These are phyloP conservation scores for Atrichornis clamosus DNA, from an alignment of 2,113 vertebrate genomes.

Conservation along the genomic window DNA sequence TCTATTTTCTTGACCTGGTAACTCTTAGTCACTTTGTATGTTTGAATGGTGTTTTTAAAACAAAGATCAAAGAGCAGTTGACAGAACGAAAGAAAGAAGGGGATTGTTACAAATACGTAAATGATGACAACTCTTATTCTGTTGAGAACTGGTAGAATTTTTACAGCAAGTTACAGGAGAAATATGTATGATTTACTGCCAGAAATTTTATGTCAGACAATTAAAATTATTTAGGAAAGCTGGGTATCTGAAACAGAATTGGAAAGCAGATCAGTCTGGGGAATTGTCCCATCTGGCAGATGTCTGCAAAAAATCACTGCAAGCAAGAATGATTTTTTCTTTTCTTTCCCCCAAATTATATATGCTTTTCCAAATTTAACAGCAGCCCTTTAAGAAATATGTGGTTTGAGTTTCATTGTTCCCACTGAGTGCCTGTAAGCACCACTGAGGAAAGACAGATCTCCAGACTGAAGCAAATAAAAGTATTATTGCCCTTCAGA, in stretches of 20 bases:
- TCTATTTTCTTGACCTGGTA: background rate
- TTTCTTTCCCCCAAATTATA: background rate
- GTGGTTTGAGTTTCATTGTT: background rate
- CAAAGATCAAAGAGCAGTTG: background rate
- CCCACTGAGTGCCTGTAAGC: background rate
- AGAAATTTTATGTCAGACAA: conserved; percentile 37
- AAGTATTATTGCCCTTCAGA: background rate
- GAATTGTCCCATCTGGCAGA: conserved; percentile 48
- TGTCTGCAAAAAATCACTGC: conserved; percentile 35
- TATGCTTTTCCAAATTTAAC: conserved; percentile 16
- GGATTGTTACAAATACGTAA: background rate
- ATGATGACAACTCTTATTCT: background rate
- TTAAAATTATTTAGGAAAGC: conserved; percentile 47
- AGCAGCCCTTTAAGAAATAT: background rate
- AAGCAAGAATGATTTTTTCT: background rate
- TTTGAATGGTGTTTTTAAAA: background rate
- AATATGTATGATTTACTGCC: background rate
- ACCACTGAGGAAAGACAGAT: background rate
- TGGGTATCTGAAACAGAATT: background rate
- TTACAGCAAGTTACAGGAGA: background rate
- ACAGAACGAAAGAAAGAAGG: background rate
- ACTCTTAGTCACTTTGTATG: background rate
- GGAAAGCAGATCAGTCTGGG: conserved; percentile 42
- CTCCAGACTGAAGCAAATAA: background rate
- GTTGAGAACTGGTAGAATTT: background rate